A percentile compares a stretch with the other conserved stretches of the same genome.
These are phyloP conservation scores for Galendromus occidentalis DNA, from an alignment of 1,140 invertebrate genomes.

Conservation along the genomic window DNA sequence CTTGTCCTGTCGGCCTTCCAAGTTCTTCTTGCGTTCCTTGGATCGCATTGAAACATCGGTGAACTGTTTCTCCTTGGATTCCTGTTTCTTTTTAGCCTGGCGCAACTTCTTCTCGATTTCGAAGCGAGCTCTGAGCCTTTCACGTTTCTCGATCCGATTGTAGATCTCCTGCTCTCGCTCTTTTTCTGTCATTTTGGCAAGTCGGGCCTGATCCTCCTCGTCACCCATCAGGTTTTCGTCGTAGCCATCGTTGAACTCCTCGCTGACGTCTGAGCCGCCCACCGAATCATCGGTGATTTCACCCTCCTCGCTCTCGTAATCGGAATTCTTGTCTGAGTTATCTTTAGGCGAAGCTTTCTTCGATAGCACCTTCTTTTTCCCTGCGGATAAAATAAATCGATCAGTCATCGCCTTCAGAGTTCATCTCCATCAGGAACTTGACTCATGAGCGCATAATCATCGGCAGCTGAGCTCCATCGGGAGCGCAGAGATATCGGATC, in stretches of 20 bases:
- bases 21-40: conserved; percentile 74
- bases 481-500: no score
- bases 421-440: no score
- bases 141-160: conserved; percentile 77
- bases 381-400: no score
- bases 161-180: conserved; percentile 92
- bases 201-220: conserved; percentile 64
- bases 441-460: no score
- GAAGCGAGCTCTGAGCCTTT: conserved; percentile 81
- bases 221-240: conserved; percentile 94
- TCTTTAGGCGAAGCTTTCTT: not conserved
- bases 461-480: no score
- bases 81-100: conserved; percentile 53
- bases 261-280: conserved; percentile 28
- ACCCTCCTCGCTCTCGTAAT: conserved; percentile 21
- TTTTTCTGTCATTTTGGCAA: conserved; percentile 85
- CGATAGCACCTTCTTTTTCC: not conserved
- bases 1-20: conserved; percentile 62
- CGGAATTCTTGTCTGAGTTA: conserved; percentile 7
- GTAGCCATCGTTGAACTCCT: conserved; percentile 60
- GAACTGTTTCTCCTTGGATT: conserved; percentile 30
- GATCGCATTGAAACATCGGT: conserved; percentile 53
- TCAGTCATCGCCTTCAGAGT: no score
- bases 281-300: conserved; percentile 32
- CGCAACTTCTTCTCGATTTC: conserved; percentile 87